Conservation (phyloP, 2,888 invertebrate species). For the Acanthosoma haemorrhoidale region DNA sequence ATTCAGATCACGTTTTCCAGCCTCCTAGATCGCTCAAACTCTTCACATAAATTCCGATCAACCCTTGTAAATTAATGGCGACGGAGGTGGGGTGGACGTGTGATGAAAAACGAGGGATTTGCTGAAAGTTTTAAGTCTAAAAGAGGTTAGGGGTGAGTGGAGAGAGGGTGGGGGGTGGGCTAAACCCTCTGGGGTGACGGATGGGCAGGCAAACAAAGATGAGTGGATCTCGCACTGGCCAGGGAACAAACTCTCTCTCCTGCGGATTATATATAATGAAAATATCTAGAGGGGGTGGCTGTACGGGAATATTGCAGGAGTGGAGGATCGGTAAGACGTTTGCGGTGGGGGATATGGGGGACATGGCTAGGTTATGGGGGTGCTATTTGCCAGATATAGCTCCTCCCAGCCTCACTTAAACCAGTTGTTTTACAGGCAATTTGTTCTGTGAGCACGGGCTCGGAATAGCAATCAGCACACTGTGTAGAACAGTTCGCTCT, state of each 20-base stretch:
- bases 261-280: not conserved
- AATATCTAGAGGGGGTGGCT: not conserved
- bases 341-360: too few species aligned
- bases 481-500: not conserved
- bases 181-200: not conserved
- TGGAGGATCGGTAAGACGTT: too few species aligned
- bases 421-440: constrained; percentile 14
- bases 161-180: too few species aligned
- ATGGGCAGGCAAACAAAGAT: constrained; percentile 3
- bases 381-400: not conserved
- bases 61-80: constrained; percentile 27
- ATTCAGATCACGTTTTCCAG: constrained; percentile 19
- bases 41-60: constrained; percentile 28
- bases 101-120: constrained; percentile 30
- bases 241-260: too few species aligned
- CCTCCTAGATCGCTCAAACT: constrained; percentile 23
- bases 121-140: constrained; percentile 2
- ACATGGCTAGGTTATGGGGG: not conserved
- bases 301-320: not conserved
- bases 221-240: constrained; percentile 10
- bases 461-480: not conserved
- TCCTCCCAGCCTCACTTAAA: not conserved
- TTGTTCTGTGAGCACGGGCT: not conserved
- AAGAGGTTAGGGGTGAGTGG: not conserved
- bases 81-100: constrained; percentile 3